These are phyloP conservation scores for Zaprionus inermis DNA, from an alignment of 1,140 invertebrate species.

Conservation along the genomic window DNA sequence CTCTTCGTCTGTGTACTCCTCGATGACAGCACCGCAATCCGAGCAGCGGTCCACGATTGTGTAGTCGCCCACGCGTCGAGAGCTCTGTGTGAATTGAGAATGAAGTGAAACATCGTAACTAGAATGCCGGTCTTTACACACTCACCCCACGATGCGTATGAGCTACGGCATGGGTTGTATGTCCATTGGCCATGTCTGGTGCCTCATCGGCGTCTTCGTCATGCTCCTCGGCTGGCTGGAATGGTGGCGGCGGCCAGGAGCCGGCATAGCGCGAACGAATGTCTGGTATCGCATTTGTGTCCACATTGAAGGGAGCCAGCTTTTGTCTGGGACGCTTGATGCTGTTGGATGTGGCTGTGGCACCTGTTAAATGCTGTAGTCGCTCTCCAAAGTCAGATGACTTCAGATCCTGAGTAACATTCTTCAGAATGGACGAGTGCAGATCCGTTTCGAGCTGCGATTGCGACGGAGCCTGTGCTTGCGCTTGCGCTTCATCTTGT, in stretches of 20 bases:
- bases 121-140: background rate
- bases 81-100: conserved; percentile 85
- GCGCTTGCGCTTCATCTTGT: conserved; percentile 8
- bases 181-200: conserved; percentile 60
- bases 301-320: conserved; percentile 84
- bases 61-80: conserved; percentile 89
- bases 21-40: conserved; percentile 92
- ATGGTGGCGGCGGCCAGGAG: conserved; percentile 79
- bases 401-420: conserved; percentile 66
- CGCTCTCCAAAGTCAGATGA: conserved; percentile 19
- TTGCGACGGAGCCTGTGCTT: conserved; percentile 1
- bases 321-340: conserved; percentile 84
- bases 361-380: conserved; percentile 13
- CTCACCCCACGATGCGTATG: conserved; percentile 65
- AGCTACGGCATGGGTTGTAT: conserved; percentile 35
- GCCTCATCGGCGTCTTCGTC: conserved; percentile 72
- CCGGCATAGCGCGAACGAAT: conserved; percentile 82
- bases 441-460: conserved; percentile 68
- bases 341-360: conserved; percentile 46
- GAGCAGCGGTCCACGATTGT: conserved; percentile 89
- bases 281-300: conserved; percentile 84
- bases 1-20: conserved; percentile 99
- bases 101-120: background rate
- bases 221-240: conserved; percentile 66
- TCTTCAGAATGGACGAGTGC: conserved; percentile 77